phyloP scores from a whole-genome alignment of 2,888 invertebrate genomes.

The Drosophila diplacantha region DNA sequence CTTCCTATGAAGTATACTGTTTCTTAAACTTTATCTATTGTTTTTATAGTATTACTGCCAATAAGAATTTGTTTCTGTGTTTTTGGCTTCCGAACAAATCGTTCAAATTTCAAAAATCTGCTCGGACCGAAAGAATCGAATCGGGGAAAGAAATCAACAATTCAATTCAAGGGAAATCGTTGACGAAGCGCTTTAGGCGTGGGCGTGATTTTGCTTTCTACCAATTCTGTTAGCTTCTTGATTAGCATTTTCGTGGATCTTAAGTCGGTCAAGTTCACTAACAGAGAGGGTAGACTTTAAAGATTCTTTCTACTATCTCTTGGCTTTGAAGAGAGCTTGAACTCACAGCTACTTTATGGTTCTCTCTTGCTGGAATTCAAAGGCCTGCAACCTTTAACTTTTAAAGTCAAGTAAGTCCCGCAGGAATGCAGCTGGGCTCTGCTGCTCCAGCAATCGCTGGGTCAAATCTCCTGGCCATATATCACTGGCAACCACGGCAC shows the following conservation, averaged over 20 bases:
- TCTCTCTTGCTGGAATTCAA: neutral
- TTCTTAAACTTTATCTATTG: neutral
- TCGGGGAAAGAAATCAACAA: constrained; percentile 18
- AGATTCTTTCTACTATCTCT: neutral
- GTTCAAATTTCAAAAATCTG: constrained; percentile 1
- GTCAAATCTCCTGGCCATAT: constrained; percentile 37
- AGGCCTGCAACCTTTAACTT: constrained; percentile 3
- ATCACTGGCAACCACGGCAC: constrained; percentile 20
- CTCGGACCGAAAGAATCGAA: constrained; percentile 5
- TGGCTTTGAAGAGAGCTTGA: neutral
- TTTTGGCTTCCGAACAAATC: neutral
- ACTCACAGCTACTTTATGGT: neutral
- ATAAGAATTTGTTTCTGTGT: neutral
- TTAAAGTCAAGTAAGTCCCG: constrained; percentile 7
- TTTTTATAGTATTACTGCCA: too few relatives aligned
- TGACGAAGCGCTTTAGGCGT: constrained; percentile 17
- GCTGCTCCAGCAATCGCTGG: constrained; percentile 19
- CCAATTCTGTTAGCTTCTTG: constrained; percentile 5
- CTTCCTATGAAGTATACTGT: too few relatives aligned
- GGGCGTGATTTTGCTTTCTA: constrained; percentile 35
- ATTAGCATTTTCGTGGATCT: constrained; percentile 19
- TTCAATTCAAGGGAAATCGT: constrained; percentile 17
- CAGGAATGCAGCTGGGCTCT: constrained; percentile 22
- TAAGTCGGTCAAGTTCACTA: constrained; percentile 41
- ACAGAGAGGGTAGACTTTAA: neutral